Base-by-base conservation (phyloP, 37 sponge, comb jelly and placozoan species). In the Mnemiopsis leidyi region DNA sequence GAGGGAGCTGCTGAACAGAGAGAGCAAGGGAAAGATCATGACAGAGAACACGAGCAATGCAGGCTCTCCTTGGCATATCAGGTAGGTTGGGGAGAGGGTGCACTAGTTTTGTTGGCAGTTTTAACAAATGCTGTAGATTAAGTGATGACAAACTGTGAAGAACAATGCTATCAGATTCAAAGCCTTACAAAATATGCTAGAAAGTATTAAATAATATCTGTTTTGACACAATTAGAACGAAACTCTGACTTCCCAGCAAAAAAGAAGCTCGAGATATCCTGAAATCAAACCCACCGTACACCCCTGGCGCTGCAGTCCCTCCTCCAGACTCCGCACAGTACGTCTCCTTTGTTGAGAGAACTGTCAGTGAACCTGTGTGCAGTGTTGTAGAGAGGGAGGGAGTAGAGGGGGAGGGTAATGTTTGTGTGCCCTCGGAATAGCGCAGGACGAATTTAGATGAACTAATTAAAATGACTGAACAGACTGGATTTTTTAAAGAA, bases 1-100 rank as follows among this genome's bases (percentile, higher is more conserved):
- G 98, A 40, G 94, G 69, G 39, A 39, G 23, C 94, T 96, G 36
- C 94, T 98, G 18, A 33, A 1, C 32, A 9, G 35, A 1, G 18
- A 28, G 5, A 77, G 3, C 2, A 34, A 16, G 9, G 36, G 79
- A 5, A 34, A 77, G 9, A 77, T 77, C 30, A 77, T 77, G 79
- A 77, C 79, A 16, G 79, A 77, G 18, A 77, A 77, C 33, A 77
- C 36, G 7, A 32, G 35, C 18, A 28, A 20, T 77, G 33, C 2
- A 34, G 18, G 33, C 18, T 77, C 79, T 1, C 35, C 20, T 16
- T 31, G 79, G 79, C 79, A 77, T 32, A 77, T 77, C 34, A 77
- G 79, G 26, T 16, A 3, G 23, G 73, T n/a, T n/a, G n/a, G n/a
- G n/a, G n/a, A n/a, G n/a, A n/a, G n/a, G n/a, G n/a, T n/a, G n/a